A percentile compares a stretch with the other conserved stretches of the same genome.
Conservation (phyloP, 1,140 invertebrate species). For the Rhopalosiphum maidis region DNA sequence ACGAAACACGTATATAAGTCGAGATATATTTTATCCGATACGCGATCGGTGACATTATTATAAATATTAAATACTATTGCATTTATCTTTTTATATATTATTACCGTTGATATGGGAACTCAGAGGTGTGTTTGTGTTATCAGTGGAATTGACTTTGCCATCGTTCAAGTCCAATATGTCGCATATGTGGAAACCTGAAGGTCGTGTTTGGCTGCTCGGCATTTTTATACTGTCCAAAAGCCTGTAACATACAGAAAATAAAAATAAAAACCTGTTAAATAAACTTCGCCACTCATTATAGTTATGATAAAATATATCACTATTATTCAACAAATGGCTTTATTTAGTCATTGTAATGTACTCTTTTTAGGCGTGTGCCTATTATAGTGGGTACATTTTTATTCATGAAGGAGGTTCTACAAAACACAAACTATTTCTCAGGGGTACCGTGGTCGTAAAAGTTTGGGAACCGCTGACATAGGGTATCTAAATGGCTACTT, state of each 20-base stretch:
- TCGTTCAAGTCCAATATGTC: conserved; percentile 75
- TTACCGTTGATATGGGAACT: conserved; percentile 44
- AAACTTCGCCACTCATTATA: neutral
- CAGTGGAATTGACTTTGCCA: conserved; percentile 60
- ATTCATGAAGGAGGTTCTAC: too few species aligned
- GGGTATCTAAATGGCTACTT: too few species aligned
- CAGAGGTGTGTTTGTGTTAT: conserved; percentile 41
- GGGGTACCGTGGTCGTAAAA: too few species aligned
- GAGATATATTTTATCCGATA: neutral
- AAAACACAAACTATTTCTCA: too few species aligned
- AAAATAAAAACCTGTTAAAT: neutral
- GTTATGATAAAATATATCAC: neutral
- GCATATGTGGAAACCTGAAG: conserved; percentile 76
- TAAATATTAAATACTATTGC: neutral
- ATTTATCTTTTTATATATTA: too few species aligned
- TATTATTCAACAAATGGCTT: neutral
- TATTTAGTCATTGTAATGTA: neutral
- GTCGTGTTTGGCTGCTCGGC: conserved; percentile 67
- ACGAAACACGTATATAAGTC: neutral
- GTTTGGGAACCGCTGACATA: too few species aligned
- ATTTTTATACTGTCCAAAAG: conserved; percentile 74
- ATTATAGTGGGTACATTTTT: too few species aligned
- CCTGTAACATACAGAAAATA: conserved; percentile 64
- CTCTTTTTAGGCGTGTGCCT: too few species aligned
- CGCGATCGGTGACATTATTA: neutral